Conservation (phyloP, 1,140 invertebrate genomes). For the Zaprionus africanus region DNA sequence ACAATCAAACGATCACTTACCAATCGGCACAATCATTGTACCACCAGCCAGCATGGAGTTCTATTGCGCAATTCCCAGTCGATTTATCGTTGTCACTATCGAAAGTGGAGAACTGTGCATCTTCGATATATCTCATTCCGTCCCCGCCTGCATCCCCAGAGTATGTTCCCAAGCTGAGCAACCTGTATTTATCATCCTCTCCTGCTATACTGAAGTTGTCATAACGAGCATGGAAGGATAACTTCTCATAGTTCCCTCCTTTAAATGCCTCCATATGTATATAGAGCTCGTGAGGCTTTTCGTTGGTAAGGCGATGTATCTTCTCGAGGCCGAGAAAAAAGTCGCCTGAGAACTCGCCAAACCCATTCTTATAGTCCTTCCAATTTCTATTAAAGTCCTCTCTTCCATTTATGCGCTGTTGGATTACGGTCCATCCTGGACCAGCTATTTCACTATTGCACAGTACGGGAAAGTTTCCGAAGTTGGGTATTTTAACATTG, state of each 20-base stretch:
- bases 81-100: neutral
- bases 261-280: neutral
- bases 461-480: neutral
- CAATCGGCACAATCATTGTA: neutral
- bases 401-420: neutral
- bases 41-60: neutral
- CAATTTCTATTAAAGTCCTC: neutral
- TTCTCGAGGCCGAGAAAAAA: neutral
- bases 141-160: neutral
- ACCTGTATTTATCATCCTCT: neutral
- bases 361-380: neutral
- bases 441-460: neutral
- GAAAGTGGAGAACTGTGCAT: neutral
- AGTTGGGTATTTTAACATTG: neutral
- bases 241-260: neutral
- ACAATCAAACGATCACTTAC: neutral
- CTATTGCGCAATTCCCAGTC: too few relatives aligned
- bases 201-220: neutral
- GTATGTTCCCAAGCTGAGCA: neutral
- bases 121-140: neutral
- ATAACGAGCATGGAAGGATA: neutral
- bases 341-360: neutral
- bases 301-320: neutral
- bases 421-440: neutral
- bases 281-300: neutral